Base-by-base conservation (phyloP, 2,888 invertebrate species). In the Protodeltote pygarga region DNA sequence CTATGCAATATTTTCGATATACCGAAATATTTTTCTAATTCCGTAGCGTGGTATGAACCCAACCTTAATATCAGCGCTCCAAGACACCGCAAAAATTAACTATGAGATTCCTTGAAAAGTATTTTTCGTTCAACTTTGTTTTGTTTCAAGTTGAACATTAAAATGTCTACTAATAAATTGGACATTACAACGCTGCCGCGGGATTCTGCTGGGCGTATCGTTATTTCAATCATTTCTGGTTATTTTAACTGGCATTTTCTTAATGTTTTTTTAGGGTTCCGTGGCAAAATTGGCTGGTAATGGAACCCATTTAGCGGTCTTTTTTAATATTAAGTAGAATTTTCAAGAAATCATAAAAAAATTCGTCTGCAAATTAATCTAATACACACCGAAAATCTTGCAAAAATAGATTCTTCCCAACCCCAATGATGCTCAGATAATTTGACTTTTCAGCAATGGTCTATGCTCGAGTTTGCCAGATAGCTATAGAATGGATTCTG, bases 101-200 rank as follows among this genome's bases (percentile, higher is more conserved):
- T 31, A 41, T 48, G 52, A 41, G 37, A 57, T 41, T 54, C 28
- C 29, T 50, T 34, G 16, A 33, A 42, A 55, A 58, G 39, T 49
- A 37, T 53, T 58, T 53, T 53, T 41, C 35, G 9, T 33, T 24
- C 13, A 58, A 65, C 32, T 64, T 62, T 60, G n/a, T 64, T 58
- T 59, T 59, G 54, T 66, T 62, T 33, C 21, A 28, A 61, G 55
- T 55, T 44, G 23, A 47, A 54, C 49, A 42, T 48, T 49, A 51
- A 57, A 57, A 54, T 45, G 54, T 59, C 37, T 38, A 27, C 47
- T 19, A 40, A 39, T 40, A 54, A 60, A 57, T 60, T 54, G 42
- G 14, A 55, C 45, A 49, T 59, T 53, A 44, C 32, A 42, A 14
- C 34, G 21, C 35, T 11, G 11, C 24, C 10, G 5, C 2, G 8